Evolutionary conservation across 2,113 vertebrate species (phyloP), one percentile per base, ranked within the genome.

Genomic region (Nothocercus julius): DNA sequence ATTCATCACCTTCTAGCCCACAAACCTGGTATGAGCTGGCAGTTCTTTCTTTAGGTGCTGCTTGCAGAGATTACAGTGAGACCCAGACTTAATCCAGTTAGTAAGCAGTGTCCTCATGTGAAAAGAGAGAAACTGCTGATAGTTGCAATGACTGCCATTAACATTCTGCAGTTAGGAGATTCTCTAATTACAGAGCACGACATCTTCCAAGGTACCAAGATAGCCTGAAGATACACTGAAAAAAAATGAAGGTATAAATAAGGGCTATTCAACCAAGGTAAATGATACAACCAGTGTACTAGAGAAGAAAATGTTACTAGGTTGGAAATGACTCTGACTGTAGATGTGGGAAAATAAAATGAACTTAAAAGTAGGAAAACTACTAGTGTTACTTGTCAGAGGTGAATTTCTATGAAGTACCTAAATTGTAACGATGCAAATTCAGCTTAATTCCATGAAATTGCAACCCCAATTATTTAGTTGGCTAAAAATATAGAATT

Each of bases 1-100:
- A 58, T 91, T 93, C 92, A 97, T 96, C 90, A 96, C 88, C 68
- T 88, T 95, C 77, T 80, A 91, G 68, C 45, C 90, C 85, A 87
- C 91, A 97, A 96, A 88, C 82, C 92, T 97, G 74, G 87, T 97
- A 85, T 96, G 95, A 94, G 92, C 78, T 53, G 30, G 56, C 64
- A 72, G 88, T 69, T 93, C 81, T 96, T 94, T 80, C 91, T 93
- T 97, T 93, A 96, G 95, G 81, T 94, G 85, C 75, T 53, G 75
- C 91, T 97, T 93, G 58, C 66, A 90, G 84, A 96, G 73, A 97
- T 96, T 97, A 93, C 40, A 92, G 87, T 30, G 82, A 93, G 89
- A 96, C 81, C 73, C 70, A 96, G 58, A 68, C 68, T 96, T 98
- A 97, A 98, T 97, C 89, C 94, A 97, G 97, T 98, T 98, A 98